Evolutionary conservation across 1,140 invertebrate genomes (phyloP).

Genomic region (Eriocheir sinensis): DNA sequence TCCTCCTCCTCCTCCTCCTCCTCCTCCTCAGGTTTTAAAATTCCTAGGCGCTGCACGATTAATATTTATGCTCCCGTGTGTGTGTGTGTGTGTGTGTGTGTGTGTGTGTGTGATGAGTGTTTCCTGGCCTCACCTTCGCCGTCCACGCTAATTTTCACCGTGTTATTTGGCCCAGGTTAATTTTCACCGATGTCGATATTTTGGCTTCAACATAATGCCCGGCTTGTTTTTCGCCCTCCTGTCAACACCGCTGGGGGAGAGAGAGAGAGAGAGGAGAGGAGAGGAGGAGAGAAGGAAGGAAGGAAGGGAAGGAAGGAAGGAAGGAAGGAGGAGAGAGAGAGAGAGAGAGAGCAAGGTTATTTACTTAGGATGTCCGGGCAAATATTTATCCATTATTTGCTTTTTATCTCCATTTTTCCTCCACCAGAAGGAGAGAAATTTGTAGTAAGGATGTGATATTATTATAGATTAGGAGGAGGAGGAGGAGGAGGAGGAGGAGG

Average conservation of each 20-base stretch:
- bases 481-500: not conserved
- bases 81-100: too few species aligned
- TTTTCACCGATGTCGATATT: not conserved
- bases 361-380: too few species aligned
- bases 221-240: not conserved
- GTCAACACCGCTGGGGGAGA: not conserved
- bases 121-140: not conserved
- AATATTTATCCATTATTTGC: too few species aligned
- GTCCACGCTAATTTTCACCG: not conserved
- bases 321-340: too few species aligned
- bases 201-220: not conserved
- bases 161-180: not conserved
- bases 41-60: not conserved
- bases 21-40: not conserved
- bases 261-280: not conserved
- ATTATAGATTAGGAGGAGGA: not conserved
- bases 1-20: constrained; percentile 19
- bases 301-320: not conserved
- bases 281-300: not conserved
- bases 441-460: too few species aligned
- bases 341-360: too few species aligned
- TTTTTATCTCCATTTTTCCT: too few species aligned
- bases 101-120: not conserved
- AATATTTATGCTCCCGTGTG: not conserved
- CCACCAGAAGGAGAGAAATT: too few species aligned